A percentile compares a stretch with the other conserved stretches of the same genome.
These are phyloP conservation scores for Petrocephalus sullivani DNA, from an alignment of 2,797 vertebrate genomes.

Conservation along the genomic window DNA sequence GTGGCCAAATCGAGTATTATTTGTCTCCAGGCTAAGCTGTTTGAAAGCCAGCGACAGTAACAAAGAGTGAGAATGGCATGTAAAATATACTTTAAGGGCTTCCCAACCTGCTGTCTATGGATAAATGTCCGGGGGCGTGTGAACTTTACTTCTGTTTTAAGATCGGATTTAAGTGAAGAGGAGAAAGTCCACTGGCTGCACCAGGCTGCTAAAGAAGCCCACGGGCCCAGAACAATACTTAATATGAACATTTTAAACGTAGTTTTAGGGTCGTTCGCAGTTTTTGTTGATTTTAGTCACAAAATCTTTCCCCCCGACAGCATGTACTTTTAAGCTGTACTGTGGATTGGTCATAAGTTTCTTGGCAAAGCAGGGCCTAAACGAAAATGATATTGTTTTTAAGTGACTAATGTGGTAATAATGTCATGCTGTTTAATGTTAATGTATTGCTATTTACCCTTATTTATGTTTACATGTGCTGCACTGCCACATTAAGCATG, in stretches of 20 bases:
- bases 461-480: background rate
- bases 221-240: background rate
- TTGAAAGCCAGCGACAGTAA: background rate
- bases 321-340: background rate
- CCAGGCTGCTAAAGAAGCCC: background rate
- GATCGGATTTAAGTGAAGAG: background rate
- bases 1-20: background rate
- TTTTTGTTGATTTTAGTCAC: background rate
- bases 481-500: background rate
- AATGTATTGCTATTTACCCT: background rate
- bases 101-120: background rate
- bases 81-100: background rate
- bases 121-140: background rate
- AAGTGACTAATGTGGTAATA: background rate
- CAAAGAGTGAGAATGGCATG: background rate
- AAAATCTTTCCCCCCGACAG: background rate
- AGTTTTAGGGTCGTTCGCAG: background rate
- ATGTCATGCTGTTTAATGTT: background rate
- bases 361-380: background rate
- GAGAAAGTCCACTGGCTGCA: background rate
- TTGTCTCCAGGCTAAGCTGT: background rate
- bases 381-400: background rate
- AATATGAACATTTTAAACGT: background rate
- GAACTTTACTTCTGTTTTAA: background rate
- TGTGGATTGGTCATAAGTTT: background rate